Base-by-base conservation (phyloP, 30 jellyfish, hydroid and myxozoan species). In the Hydractinia symbiolongicarpus region DNA sequence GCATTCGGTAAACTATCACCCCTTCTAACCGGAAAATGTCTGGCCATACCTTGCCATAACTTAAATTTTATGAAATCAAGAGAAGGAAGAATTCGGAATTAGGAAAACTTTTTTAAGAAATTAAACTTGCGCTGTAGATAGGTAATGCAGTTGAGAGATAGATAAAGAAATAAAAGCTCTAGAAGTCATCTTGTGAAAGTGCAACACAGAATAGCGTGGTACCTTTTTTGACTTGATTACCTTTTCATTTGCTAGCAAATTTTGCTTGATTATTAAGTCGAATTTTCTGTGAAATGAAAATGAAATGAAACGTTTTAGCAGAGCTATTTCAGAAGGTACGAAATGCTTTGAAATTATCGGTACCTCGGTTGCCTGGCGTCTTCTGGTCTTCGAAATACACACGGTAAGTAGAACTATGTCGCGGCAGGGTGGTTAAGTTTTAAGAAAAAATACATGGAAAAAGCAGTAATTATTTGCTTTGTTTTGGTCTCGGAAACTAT, bases 1-100 rank as follows among this genome's bases (percentile, higher is more conserved):
- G 44, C 44, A 30, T 30, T 30, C 44, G 44, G 44, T 30, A 30
- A 30, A 30, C 44, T 30, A 30, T 30, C 44, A 30, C 44, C 44
- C 17, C 74, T n/a, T 64, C 40, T 64, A n/a, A n/a, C 74, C 74
- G 9, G 74, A 13, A 16, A 58, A 58, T 6, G 2, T 64, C 40
- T 64, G 74, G 74, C 74, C 74, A 64, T 64, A 64, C 74, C 74
- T 64, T 64, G 74, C 74, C 74, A 64, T 6, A 64, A n/a, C 8
- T 58, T 7, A n/a, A 1, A 51, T 64, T 64, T n/a, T 30, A 30
- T 30, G 44, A 30, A 30, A 30, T 30, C 74, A 64, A 64, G 40
- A 64, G 40, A 58, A 64, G 17, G 40, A 44, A 64, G 74, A 64
- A 64, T n/a, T 8, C 52, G 52, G 9, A 4, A 44, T 7, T 7